A percentile compares a stretch with the other conserved stretches of the same genome.
Conservation (phyloP, 2,888 invertebrate species). For the Cantharis rufa region DNA sequence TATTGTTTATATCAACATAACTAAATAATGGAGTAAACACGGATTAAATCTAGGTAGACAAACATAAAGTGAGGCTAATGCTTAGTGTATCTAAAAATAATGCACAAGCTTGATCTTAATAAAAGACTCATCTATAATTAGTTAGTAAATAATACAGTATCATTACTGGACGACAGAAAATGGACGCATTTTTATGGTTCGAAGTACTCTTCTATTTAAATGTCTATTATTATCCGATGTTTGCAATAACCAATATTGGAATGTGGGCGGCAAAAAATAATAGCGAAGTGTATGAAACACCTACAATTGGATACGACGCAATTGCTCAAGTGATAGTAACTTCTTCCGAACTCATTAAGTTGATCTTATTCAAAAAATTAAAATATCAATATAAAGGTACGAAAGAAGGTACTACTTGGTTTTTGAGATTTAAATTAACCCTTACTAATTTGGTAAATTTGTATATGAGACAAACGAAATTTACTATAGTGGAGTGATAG, state of each 20-base stretch:
- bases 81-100: constrained; percentile 1
- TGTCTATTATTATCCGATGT: constrained; percentile 8
- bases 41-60: not conserved
- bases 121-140: constrained; percentile 2
- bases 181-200: constrained; percentile 4
- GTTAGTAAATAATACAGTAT: not conserved
- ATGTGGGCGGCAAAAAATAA: not conserved
- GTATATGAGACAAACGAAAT: not conserved
- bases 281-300: not conserved
- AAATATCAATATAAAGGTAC: constrained; percentile 1
- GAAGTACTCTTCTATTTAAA: constrained; percentile 6
- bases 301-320: constrained; percentile 2
- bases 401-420: not conserved
- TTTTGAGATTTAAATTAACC: not conserved
- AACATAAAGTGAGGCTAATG: not conserved
- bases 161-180: not conserved
- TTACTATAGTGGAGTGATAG: not conserved
- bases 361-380: constrained; percentile 2
- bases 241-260: constrained; percentile 2
- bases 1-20: not conserved
- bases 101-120: not conserved
- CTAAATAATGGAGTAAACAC: not conserved
- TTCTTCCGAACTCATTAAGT: not conserved
- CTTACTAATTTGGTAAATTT: not conserved
- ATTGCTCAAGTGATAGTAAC: not conserved